Conservation (phyloP, 2,888 invertebrate species). For the Hermaeophaga mercurialis region DNA sequence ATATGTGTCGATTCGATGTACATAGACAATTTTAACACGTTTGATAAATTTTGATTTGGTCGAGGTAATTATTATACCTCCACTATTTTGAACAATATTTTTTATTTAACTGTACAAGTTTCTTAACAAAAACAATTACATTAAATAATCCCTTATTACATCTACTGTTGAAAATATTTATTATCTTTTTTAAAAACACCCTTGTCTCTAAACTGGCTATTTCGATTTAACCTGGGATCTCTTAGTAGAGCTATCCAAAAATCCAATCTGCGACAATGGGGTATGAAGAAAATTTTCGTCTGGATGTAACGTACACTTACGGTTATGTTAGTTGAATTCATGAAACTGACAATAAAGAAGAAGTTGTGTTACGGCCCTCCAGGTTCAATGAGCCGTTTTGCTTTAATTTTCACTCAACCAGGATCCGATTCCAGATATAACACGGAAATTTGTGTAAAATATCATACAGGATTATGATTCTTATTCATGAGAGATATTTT, state of each 20-base stretch:
- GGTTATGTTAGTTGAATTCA: conserved; percentile 21
- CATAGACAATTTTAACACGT: too few relatives aligned
- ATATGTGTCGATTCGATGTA: too few relatives aligned
- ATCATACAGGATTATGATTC: neutral
- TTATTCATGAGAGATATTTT: neutral
- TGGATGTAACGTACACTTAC: conserved; percentile 12
- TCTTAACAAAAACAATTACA: too few relatives aligned
- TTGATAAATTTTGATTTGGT: too few relatives aligned
- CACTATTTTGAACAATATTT: too few relatives aligned
- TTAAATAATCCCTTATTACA: too few relatives aligned
- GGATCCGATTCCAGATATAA: conserved; percentile 10
- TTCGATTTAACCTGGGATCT: too few relatives aligned
- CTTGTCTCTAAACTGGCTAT: too few relatives aligned
- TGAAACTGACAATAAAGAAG: conserved; percentile 14
- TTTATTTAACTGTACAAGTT: too few relatives aligned
- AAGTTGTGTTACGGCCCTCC: conserved; percentile 9
- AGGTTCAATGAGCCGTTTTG: conserved; percentile 15
- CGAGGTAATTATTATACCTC: too few relatives aligned
- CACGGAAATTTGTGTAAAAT: conserved; percentile 4
- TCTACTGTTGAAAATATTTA: too few relatives aligned
- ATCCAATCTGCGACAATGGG: conserved; percentile 11
- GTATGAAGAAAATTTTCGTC: conserved; percentile 18
- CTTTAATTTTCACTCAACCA: conserved; percentile 21
- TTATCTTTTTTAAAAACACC: too few relatives aligned
- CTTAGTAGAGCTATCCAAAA: neutral